These are phyloP conservation scores for Scalopus aquaticus DNA, from an alignment of 2,113 vertebrate species.

Conservation along the genomic window DNA sequence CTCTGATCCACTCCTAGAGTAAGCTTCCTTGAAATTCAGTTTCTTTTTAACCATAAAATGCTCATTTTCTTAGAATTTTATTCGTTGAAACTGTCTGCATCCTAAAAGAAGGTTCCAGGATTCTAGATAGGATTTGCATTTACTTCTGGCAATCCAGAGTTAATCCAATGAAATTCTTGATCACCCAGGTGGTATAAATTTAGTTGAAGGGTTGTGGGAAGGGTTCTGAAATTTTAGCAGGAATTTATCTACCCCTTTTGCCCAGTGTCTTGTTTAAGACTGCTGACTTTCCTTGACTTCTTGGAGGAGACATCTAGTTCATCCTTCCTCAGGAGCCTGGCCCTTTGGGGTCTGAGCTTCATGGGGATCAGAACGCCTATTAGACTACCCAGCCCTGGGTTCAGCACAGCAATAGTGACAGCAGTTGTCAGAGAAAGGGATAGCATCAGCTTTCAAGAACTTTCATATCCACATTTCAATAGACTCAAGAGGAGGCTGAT, in stretches of 20 bases:
- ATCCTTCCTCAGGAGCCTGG: not conserved
- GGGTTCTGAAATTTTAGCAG: not conserved
- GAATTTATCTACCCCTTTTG: not conserved
- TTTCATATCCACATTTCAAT: not conserved
- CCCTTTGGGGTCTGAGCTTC: not conserved
- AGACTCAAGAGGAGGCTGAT: not conserved
- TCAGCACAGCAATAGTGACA: fast-evolving
- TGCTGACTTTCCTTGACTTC: not conserved
- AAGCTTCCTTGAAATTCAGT: not conserved
- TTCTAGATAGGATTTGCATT: not conserved
- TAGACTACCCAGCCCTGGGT: not conserved
- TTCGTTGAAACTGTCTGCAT: not conserved
- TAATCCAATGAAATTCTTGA: not conserved
- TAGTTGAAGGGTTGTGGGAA: too few relatives aligned
- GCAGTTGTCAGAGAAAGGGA: not conserved
- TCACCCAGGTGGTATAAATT: not conserved
- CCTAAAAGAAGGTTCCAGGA: not conserved
- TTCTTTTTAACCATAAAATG: not conserved
- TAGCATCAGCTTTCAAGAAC: not conserved
- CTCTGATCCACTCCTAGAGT: not conserved
- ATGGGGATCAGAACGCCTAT: fast-evolving
- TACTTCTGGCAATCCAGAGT: not conserved
- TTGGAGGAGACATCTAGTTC: not conserved
- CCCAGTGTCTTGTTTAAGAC: not conserved
- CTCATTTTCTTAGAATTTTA: not conserved